Evolutionary conservation across 2,113 vertebrate genomes (phyloP).

Genomic region (Melanerpes formicivorus): DNA sequence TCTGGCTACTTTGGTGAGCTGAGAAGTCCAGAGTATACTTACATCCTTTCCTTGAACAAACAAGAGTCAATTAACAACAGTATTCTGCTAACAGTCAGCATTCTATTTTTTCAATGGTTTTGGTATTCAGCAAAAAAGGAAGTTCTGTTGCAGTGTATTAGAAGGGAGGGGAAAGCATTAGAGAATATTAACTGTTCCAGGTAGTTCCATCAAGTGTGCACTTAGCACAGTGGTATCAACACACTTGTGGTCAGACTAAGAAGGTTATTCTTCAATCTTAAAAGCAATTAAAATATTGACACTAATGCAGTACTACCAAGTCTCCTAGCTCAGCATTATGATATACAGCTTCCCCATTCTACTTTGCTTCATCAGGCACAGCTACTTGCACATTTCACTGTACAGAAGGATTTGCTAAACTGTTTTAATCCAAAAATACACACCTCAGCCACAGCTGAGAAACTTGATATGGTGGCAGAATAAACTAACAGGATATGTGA

Average conservation of each 20-base stretch:
- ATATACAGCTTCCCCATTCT: background rate
- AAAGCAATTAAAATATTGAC: constrained; percentile 35
- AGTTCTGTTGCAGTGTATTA: background rate
- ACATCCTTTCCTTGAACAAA: background rate
- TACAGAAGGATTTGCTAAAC: background rate
- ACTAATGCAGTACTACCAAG: background rate
- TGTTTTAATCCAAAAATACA: constrained; percentile 40
- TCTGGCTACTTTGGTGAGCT: background rate
- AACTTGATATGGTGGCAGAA: background rate
- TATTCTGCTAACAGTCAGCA: background rate
- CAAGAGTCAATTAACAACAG: background rate
- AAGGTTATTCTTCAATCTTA: constrained; percentile 16
- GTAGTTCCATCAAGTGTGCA: background rate
- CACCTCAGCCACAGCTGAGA: background rate
- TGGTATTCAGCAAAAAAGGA: background rate
- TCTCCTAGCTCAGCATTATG: background rate
- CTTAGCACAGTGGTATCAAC: background rate
- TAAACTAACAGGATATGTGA: background rate
- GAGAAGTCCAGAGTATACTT: background rate
- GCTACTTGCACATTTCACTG: background rate
- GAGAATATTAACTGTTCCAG: background rate
- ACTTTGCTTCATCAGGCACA: background rate
- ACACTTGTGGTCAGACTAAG: background rate
- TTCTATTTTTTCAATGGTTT: background rate
- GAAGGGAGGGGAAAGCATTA: background rate